Evolutionary conservation across 2,797 vertebrate genomes (phyloP), one percentile per base, ranked within the genome.

Genomic region (Pipistrellus pipistrellus): DNA sequence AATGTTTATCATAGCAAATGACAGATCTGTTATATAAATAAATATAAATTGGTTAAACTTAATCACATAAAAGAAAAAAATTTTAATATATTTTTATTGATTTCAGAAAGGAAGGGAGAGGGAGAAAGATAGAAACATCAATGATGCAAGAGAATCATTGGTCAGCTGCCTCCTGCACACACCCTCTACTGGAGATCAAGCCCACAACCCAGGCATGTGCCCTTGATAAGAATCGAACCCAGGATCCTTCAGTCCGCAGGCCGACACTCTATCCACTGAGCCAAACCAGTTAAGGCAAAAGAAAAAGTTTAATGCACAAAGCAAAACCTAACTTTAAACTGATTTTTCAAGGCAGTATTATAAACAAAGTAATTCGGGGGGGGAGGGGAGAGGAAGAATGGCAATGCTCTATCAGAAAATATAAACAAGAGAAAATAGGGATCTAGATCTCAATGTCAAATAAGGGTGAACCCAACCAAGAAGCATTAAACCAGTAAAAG

Each of bases 381-480:
- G 44, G 9, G 44, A 11, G 44, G 9, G 10, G 44, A 11, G 44
- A 44, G 44, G 38, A 41, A 41, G 59, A 41, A 66, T 30, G 64
- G 23, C 55, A 55, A 85, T 68, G 48, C 44, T 78, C 53, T 69
- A 77, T 13, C 20, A 86, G 71, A 71, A 93, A 95, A 92, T 46
- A 44, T 55, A 75, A 93, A 85, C 57, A 78, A 86, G 35, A 78
- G 55, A 93, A 93, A 94, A 85, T 3, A 71, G 9, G 21, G 23
- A 73, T 88, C 57, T 59, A 44, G 48, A 93, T 66, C 75, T 91
- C 64, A 86, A 55, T 53, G 72, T 92, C 62, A 95, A 88, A n/a
- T 53, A 94, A 93, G 41, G 44, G 46, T 81, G 75, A 94, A 59
- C 64, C 46, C n/a, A 94, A 30, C 55, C 91, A 38, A 75, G 94